A percentile compares a stretch with the other conserved stretches of the same genome.
Conservation (phyloP, 2,797 vertebrate genomes). For the Crossoptilon crossoptilon region DNA sequence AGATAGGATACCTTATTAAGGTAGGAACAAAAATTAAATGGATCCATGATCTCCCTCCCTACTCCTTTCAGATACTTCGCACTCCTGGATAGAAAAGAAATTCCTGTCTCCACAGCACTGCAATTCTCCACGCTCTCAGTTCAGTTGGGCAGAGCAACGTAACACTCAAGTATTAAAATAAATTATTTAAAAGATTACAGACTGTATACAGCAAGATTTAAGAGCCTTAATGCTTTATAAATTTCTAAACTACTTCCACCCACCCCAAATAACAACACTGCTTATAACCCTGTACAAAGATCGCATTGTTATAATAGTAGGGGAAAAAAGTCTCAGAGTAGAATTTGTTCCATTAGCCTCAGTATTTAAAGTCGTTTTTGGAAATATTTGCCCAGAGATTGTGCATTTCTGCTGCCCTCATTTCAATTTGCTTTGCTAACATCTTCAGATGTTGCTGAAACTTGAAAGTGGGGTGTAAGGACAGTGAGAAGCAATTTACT, state of each 20-base stretch:
- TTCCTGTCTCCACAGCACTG: neutral
- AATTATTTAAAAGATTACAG: neutral
- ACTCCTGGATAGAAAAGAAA: neutral
- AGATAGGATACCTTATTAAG: neutral
- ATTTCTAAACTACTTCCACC: neutral
- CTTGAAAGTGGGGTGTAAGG: neutral
- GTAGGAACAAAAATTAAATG: conserved; percentile 22
- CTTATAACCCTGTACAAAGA: neutral
- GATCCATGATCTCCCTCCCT: neutral
- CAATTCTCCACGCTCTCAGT: neutral
- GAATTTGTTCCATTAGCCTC: neutral
- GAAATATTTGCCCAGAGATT: neutral
- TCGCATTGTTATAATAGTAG: neutral
- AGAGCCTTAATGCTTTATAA: neutral
- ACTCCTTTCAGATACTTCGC: conserved; percentile 20
- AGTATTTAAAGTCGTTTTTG: neutral
- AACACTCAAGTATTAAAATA: neutral
- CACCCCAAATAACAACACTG: neutral
- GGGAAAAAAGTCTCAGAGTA: neutral
- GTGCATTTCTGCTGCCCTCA: neutral
- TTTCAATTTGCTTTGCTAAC: conserved; percentile 7
- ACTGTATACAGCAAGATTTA: neutral
- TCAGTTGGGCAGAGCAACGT: neutral
- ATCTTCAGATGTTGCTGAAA: neutral
- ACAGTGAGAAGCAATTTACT: neutral